Percentiles rank a stretch among this genome's conserved stretches.
Conservation (phyloP, 2,113 vertebrate genomes). For the Procapra przewalskii region DNA sequence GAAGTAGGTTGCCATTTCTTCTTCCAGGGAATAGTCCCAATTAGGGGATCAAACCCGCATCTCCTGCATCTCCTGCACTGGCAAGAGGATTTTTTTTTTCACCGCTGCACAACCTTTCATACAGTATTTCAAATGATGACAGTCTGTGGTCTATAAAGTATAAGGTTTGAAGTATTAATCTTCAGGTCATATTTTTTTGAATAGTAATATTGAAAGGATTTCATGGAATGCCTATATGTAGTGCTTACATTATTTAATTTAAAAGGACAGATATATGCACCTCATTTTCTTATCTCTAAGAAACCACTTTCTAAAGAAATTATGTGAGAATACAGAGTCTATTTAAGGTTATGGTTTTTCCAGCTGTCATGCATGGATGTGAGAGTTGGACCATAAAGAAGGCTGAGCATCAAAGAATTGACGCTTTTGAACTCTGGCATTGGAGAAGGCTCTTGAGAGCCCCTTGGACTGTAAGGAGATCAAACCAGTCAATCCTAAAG, state of each 20-base stretch:
- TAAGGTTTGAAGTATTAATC: neutral
- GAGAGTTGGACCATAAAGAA: neutral
- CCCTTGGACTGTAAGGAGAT: neutral
- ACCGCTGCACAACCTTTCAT: neutral
- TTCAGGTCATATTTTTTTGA: neutral
- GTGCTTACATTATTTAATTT: neutral
- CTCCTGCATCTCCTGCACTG: neutral
- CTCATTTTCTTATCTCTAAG: neutral
- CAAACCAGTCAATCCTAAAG: neutral
- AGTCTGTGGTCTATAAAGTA: neutral
- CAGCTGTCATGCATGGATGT: neutral
- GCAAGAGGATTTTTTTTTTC: neutral
- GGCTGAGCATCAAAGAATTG: neutral
- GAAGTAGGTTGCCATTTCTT: too few species aligned
- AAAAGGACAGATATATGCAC: neutral
- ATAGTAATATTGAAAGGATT: neutral
- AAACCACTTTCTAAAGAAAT: constrained; percentile 5
- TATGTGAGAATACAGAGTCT: neutral
- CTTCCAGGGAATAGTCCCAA: too few species aligned
- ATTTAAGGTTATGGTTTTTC: neutral
- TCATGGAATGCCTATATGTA: neutral
- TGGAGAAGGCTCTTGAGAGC: neutral
- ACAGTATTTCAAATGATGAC: neutral
- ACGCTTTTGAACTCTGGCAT: neutral
- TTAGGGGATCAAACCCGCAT: neutral